Evolutionary conservation across 2,797 vertebrate genomes (phyloP), one percentile per base, ranked within the genome.

Genomic region (Chloroceryle amazona): DNA sequence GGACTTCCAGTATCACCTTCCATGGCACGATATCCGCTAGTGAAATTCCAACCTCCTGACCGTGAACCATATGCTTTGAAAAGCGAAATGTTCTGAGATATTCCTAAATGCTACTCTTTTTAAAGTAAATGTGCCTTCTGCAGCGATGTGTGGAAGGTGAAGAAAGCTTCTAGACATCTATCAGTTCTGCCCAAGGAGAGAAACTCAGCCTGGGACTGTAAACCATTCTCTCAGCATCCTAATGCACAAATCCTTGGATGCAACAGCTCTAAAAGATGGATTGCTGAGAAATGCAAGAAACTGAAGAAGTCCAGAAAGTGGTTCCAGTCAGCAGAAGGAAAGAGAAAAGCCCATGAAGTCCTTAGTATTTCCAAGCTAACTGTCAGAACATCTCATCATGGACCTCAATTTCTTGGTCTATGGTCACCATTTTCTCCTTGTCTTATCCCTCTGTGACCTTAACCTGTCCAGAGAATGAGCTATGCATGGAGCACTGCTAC

Each of bases 401-500:
- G 44, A 18, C 18, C 46, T 85, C 21, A 2, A 0, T 31, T 60
- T 63, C 73, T 73, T 42, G 13, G 7, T 41, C 37, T 39, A 0
- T 42, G 31, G 11, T 54, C 25, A 33, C 8, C 17, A 22, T 20
- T 41, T 73, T 47, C 63, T 67, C 76, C 35, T 57, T 51, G 28
- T 17, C 10, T 58, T 31, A 18, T 21, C 7, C 33, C 37, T n/a
- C 46, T 37, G 10, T 5, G 13, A 25, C 9, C 15, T 81, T 71
- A 25, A 14, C 9, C 28, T 65, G 28, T 68, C 26, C 5, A 6
- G 37, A 65, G 51, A 58, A 33, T 35, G 19, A 63, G 39, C 33
- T 19, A 11, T 28, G 44, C 0, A 0, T 2, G 28, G 7, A n/a
- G 9, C 18, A 14, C 21, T 46, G 44, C 41, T 41, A 41, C 41